Conservation (phyloP, 2,888 invertebrate genomes). For the Platerodrilus igneus region DNA sequence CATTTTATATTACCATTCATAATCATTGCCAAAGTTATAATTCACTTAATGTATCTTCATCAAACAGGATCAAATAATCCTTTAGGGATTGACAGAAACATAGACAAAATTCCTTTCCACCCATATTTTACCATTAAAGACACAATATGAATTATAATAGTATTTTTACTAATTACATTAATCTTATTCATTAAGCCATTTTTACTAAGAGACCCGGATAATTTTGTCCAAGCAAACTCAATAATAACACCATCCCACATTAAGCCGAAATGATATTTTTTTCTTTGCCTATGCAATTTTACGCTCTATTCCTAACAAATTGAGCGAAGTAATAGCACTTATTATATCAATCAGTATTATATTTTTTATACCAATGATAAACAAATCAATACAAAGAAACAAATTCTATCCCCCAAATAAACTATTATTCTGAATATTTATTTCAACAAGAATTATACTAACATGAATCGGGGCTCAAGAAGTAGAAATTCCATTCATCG, state of each 20-base stretch:
- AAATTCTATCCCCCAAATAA: constrained; percentile 60
- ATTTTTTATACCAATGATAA: constrained; percentile 56
- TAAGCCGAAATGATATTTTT: constrained; percentile 83
- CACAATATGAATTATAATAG: too few relatives aligned
- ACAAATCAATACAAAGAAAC: constrained; percentile 55
- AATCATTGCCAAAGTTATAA: too few relatives aligned
- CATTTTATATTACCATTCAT: too few relatives aligned
- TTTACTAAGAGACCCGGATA: too few relatives aligned
- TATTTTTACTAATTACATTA: too few relatives aligned
- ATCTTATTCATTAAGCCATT: too few relatives aligned
- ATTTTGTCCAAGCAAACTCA: too few relatives aligned
- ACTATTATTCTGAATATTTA: constrained; percentile 57
- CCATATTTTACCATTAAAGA: too few relatives aligned
- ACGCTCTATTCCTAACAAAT: constrained; percentile 75
- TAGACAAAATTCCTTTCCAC: too few relatives aligned
- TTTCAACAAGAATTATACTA: constrained; percentile 56
- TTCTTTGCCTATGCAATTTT: constrained; percentile 77
- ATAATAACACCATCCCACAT: constrained; percentile 70
- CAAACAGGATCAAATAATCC: too few relatives aligned
- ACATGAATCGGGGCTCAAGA: constrained; percentile 69
- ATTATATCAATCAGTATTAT: constrained; percentile 63
- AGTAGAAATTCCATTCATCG: constrained; percentile 62
- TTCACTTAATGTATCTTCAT: too few relatives aligned
- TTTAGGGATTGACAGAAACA: too few relatives aligned
- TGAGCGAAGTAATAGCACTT: constrained; percentile 69